Evolutionary conservation across 2,797 vertebrate species (phyloP).

Genomic region (Propithecus perrieri): DNA sequence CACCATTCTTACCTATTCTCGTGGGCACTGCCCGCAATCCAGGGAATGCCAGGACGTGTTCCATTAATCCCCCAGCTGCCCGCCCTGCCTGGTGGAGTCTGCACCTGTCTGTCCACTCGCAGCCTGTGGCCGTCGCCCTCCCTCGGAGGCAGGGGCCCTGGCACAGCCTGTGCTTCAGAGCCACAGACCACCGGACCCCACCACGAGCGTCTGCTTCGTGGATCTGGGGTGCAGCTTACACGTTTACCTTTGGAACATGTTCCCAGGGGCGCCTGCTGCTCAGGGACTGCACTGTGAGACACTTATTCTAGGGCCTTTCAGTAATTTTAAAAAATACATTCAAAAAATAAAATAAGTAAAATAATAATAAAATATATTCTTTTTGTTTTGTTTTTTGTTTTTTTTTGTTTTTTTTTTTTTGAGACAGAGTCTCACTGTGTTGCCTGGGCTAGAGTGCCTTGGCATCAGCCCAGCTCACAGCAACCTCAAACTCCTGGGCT

Average conservation of each 20-base stretch:
- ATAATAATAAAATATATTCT: not conserved
- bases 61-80: not conserved
- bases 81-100: not conserved
- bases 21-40: not conserved
- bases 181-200: not conserved
- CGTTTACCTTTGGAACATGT: fast-evolving
- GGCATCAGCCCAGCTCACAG: too few species aligned
- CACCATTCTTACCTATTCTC: too few species aligned
- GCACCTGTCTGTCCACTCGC: not conserved
- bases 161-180: fast-evolving
- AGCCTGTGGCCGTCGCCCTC: fast-evolving
- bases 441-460: too few species aligned
- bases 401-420: too few species aligned
- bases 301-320: not conserved
- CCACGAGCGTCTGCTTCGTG: fast-evolving
- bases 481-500: too few species aligned
- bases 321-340: not conserved
- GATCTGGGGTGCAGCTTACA: fast-evolving
- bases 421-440: too few species aligned
- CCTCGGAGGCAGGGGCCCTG: fast-evolving
- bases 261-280: fast-evolving
- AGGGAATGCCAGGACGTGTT: not conserved
- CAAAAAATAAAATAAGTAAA: not conserved
- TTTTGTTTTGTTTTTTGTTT: too few species aligned
- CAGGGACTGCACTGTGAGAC: fast-evolving